A percentile compares a stretch with the other conserved stretches of the same genome.
phyloP scores from a whole-genome alignment of 1,140 invertebrate species.

The Tetranychus urticae region DNA sequence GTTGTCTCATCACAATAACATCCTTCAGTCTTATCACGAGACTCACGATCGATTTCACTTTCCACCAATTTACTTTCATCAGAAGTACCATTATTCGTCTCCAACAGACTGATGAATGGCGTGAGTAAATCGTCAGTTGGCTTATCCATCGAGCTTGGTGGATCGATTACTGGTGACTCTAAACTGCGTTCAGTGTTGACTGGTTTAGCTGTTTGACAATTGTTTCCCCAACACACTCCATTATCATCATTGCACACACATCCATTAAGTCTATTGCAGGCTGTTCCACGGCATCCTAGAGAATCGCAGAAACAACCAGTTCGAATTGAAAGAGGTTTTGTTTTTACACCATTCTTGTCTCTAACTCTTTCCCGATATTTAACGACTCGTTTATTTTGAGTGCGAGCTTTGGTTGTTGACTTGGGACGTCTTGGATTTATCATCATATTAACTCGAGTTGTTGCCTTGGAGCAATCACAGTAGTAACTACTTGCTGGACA shows the following conservation, averaged over 20 bases:
- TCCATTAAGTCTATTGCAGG: background rate
- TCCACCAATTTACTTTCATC: too few relatives aligned
- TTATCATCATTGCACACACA: background rate
- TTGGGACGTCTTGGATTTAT: background rate
- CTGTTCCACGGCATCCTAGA: background rate
- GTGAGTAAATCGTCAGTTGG: too few relatives aligned
- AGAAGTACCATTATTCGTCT: too few relatives aligned
- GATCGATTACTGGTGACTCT: too few relatives aligned
- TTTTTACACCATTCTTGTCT: background rate
- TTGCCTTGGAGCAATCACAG: background rate
- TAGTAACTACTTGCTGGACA: background rate
- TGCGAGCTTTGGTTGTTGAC: background rate
- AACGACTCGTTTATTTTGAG: background rate
- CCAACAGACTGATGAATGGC: too few relatives aligned
- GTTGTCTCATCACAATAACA: background rate
- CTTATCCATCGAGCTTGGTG: too few relatives aligned
- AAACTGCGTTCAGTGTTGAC: too few relatives aligned
- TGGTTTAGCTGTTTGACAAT: background rate
- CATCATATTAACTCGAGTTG: background rate
- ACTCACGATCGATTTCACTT: too few relatives aligned
- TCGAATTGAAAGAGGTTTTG: background rate
- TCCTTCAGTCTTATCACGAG: too few relatives aligned
- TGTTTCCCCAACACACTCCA: background rate
- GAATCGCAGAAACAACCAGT: background rate
- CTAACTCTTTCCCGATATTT: background rate